Base-by-base conservation (phyloP, 1,140 invertebrate genomes). In the Lepeophtheirus salmonis region DNA sequence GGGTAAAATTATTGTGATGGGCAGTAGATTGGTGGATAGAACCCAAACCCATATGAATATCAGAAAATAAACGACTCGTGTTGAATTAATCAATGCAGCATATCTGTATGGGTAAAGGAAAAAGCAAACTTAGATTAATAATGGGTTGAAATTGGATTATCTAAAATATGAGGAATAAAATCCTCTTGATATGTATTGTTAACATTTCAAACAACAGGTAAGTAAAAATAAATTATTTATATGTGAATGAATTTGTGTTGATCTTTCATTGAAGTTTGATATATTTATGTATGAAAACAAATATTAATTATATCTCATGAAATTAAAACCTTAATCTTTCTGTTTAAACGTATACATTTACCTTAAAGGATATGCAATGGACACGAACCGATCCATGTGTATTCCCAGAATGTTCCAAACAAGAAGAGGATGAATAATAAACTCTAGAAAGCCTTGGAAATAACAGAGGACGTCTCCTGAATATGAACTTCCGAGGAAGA, bases 361-460 rank as follows among this genome's bases (percentile, higher is more conserved):
- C 55, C 55, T 57, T 16, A 57, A 21, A 41, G 55, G 55, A 57
- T 57, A 26, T 21, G 26, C 55, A 41, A 57, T 57, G 25, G 55
- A 57, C 16, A 30, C 26, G 26, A 57, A 57, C 23, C 55, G 22
- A 41, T 57, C 55, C 55, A 57, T 20, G 26, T 57, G 55, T 10
- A 57, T 57, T 25, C 55, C 55, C 13, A 25, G 17, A 25, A 57
- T 16, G n/a, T 25, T 57, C 55, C 55, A 57, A 14, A 57, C 17
- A 12, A 41, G 16, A 16, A 57, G 16, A n/a, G 55, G 55, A 41
- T 57, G 26, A 25, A 26, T 26, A 30, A 30, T 25, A 17, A 30
- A 18, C 22, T 24, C 25, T 21, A 57, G 16, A 25, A 57, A 57
- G 55, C 55, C 55, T 10, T 57, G 55, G 14, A 57, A 26, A 23